Conservation (phyloP, 2,888 invertebrate genomes). For the Drosophila pegasa region DNA sequence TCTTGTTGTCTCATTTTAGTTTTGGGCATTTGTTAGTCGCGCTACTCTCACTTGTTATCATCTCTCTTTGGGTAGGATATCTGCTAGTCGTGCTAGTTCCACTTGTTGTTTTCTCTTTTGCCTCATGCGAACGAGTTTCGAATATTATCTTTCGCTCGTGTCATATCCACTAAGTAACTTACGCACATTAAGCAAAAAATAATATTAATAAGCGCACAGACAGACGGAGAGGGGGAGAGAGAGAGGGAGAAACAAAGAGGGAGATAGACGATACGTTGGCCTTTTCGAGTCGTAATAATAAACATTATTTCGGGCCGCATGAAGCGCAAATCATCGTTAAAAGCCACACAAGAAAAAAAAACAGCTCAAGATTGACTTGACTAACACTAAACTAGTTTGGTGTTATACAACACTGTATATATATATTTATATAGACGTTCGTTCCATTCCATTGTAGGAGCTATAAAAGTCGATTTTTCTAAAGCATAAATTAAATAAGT, state of each 20-base stretch:
- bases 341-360: conserved; percentile 12
- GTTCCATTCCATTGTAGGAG: conserved; percentile 16
- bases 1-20: too few relatives aligned
- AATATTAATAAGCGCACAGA: conserved; percentile 40
- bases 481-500: conserved; percentile 6
- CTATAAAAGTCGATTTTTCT: neutral
- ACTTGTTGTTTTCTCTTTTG: neutral
- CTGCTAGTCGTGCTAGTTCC: neutral
- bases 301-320: conserved; percentile 31
- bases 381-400: conserved; percentile 8
- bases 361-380: conserved; percentile 2
- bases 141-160: conserved; percentile 38
- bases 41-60: too few relatives aligned
- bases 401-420: conserved; percentile 8
- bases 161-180: conserved; percentile 36
- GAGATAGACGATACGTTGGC: neutral
- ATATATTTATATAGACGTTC: neutral
- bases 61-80: neutral
- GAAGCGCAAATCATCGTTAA: conserved; percentile 44
- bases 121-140: conserved; percentile 47
- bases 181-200: conserved; percentile 52
- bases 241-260: conserved; percentile 8
- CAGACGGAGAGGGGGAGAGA: neutral
- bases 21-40: too few relatives aligned
- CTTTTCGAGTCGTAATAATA: conserved; percentile 32